phyloP scores from a whole-genome alignment of 2,113 vertebrate species.

The Alethe castanea region DNA sequence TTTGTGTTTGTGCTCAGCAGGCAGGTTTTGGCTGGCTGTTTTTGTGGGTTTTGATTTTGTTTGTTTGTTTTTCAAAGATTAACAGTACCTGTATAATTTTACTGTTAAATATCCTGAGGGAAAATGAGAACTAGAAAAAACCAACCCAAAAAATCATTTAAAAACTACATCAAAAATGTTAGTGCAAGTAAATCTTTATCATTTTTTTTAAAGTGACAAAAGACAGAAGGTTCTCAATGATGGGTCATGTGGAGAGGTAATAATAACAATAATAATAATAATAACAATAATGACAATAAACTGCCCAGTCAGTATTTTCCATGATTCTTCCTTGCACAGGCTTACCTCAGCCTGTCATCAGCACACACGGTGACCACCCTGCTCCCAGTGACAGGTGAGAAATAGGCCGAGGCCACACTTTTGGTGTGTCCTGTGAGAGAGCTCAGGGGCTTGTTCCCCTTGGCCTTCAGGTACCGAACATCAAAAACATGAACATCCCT shows the following conservation, averaged over 20 bases:
- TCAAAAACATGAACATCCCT: conserved; percentile 83
- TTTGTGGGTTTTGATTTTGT: too few relatives aligned
- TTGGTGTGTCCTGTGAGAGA: conserved; percentile 72
- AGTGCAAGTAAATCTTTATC: neutral
- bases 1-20: neutral
- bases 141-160: neutral
- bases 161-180: neutral
- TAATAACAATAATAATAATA: neutral
- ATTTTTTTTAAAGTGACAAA: neutral
- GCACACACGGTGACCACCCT: conserved; percentile 81
- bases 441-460: conserved; percentile 64
- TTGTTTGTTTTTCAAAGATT: neutral
- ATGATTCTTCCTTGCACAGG: neutral
- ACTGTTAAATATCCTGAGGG: neutral
- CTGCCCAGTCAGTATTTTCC: neutral
- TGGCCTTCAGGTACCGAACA: conserved; percentile 72
- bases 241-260: neutral
- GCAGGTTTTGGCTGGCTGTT: neutral
- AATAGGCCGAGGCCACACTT: conserved; percentile 81
- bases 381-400: conserved; percentile 85
- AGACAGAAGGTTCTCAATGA: neutral
- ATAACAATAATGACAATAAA: neutral
- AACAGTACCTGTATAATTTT: neutral
- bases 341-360: conserved; percentile 84
- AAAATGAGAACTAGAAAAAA: neutral